Evolutionary conservation across 2,888 invertebrate species (phyloP), one percentile per base, ranked within the genome.

Genomic region (Xestia sexstrigata): DNA sequence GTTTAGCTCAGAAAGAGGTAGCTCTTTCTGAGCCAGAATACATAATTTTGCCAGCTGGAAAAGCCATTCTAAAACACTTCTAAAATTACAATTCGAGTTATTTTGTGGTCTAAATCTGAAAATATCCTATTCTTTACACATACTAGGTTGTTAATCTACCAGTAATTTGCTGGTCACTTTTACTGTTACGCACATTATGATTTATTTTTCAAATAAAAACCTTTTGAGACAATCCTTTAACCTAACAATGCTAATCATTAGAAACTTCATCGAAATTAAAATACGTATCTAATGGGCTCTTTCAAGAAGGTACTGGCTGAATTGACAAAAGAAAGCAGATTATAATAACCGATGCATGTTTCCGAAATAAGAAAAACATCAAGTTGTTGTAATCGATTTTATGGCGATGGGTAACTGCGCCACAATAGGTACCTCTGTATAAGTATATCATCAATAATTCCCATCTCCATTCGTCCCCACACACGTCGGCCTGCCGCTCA

Each of bases 401-500:
- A 88, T 86, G 81, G 80, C 87, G 81, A 83, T 67, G 60, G 63
- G 71, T 66, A 66, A 79, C 73, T 73, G 76, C 23, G 63, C 73
- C 74, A 86, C 84, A 86, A 77, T 81, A 80, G 82, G 85, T 87
- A 83, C 35, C 35, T 55, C 62, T 30, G 65, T 63, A 76, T 63
- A 67, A 42, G 66, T 83, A 83, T 42, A 49, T 87, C 91, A 91
- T 92, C 90, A 92, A 93, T 92, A 92, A 92, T 92, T 91, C 88
- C 84, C 87, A 87, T 84, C 90, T 87, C 79, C 87, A 85, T 88
- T 89, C 88, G 88, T 85, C 88, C 89, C 89, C 83, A 88, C 86
- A 88, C 86, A 84, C 87, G 83, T 85, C 83, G 78, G 82, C 76
- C 82, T 85, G 81, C 89, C 90, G 89, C 87, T 92, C 91, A 88